Evolutionary conservation across 2,888 invertebrate species (phyloP).

Genomic region (Troides aeacus): DNA sequence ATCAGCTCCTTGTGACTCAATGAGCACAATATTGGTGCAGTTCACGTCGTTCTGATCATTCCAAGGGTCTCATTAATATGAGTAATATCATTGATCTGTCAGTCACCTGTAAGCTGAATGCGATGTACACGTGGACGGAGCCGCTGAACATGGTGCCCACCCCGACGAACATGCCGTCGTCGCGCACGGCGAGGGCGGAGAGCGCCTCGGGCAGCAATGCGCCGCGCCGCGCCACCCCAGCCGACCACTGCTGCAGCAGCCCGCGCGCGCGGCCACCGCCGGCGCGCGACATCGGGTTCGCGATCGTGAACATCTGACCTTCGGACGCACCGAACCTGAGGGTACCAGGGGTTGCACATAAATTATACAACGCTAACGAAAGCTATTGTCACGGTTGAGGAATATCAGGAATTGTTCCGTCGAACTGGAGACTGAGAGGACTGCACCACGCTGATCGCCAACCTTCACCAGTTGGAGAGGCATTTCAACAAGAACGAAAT

Average conservation of each 20-base stretch:
- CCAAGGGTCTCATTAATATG: too few relatives aligned
- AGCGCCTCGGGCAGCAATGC: slow-evolving; percentile 86
- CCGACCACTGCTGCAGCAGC: slow-evolving; percentile 89
- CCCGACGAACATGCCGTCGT: slow-evolving; percentile 95
- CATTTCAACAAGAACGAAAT: too few relatives aligned
- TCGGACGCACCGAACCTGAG: slow-evolving; percentile 72
- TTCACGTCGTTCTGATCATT: too few relatives aligned
- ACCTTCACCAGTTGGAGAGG: too few relatives aligned
- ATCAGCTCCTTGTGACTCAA: too few relatives aligned
- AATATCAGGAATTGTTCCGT: too few relatives aligned
- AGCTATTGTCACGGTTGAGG: too few relatives aligned
- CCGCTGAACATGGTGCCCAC: slow-evolving; percentile 97
- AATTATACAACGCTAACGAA: too few relatives aligned
- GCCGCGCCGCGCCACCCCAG: slow-evolving; percentile 74
- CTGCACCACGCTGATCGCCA: too few relatives aligned
- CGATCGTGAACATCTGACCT: slow-evolving; percentile 86
- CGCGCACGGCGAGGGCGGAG: slow-evolving; percentile 91
- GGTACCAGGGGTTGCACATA: neutral
- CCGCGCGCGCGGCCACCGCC: slow-evolving; percentile 84
- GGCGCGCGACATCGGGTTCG: slow-evolving; percentile 88
- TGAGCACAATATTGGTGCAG: too few relatives aligned
- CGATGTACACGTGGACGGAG: slow-evolving; percentile 92
- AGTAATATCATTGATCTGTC: too few relatives aligned
- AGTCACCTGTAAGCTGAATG: slow-evolving; percentile 92
- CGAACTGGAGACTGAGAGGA: too few relatives aligned